Percentiles rank a stretch among this genome's conserved stretches.
phyloP scores from a whole-genome alignment of 2,113 vertebrate genomes.

The Anguilla rostrata region DNA sequence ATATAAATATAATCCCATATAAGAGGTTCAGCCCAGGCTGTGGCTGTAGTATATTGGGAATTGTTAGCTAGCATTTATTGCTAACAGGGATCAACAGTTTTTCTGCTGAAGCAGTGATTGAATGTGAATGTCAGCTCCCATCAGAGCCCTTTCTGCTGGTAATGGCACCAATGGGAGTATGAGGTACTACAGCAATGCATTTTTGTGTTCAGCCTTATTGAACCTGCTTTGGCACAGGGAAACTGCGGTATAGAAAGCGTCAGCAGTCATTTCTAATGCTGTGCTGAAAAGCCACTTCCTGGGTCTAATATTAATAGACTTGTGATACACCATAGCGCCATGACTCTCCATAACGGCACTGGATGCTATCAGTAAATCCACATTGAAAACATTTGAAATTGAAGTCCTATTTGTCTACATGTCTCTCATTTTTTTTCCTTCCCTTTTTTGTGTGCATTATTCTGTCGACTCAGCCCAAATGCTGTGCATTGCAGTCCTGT shows the following conservation, averaged over 20 bases:
- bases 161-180: neutral
- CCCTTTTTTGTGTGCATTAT: neutral
- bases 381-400: neutral
- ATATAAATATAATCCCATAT: too few relatives aligned
- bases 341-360: neutral
- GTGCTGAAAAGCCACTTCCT: neutral
- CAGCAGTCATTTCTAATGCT: neutral
- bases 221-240: neutral
- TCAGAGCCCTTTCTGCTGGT: neutral
- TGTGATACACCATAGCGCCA: neutral
- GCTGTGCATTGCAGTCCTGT: conserved; percentile 16
- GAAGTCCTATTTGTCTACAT: conserved; percentile 1
- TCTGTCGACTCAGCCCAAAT: conserved; percentile 33
- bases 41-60: neutral
- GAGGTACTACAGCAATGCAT: neutral
- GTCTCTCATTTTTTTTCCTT: neutral
- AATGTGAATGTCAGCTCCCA: neutral
- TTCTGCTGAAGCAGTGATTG: neutral
- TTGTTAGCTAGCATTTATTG: neutral
- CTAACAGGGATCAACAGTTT: neutral
- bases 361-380: conserved; percentile 12
- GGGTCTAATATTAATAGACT: conserved; percentile 8
- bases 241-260: neutral
- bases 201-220: neutral
- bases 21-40: neutral